These are phyloP conservation scores for Cyphomyrmex costatus DNA, from an alignment of 1,140 invertebrate genomes.

Conservation along the genomic window DNA sequence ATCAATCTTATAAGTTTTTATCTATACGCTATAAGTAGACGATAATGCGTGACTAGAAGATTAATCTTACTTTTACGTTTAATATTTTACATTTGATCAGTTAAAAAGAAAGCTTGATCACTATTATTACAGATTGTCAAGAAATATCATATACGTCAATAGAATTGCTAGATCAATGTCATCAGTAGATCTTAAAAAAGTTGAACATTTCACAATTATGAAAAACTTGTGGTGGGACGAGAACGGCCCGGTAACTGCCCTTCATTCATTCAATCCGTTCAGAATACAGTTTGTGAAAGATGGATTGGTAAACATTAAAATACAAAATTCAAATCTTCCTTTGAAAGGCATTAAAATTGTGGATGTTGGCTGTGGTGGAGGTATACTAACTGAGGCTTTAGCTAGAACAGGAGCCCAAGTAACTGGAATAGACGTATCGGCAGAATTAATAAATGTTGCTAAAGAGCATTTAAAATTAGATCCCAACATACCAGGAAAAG, in stretches of 20 bases:
- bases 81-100: background rate
- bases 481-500: constrained; percentile 78
- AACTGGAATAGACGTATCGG: constrained; percentile 94
- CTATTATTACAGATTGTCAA: background rate
- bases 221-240: constrained; percentile 88
- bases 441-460: constrained; percentile 91
- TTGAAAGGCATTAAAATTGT: constrained; percentile 90
- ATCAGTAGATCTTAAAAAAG: constrained; percentile 78
- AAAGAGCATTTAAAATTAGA: constrained; percentile 87
- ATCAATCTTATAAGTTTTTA: no score
- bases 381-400: constrained; percentile 92
- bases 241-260: constrained; percentile 55
- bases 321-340: constrained; percentile 83
- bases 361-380: constrained; percentile 97
- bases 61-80: background rate
- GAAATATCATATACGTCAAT: background rate
- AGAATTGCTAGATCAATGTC: constrained; percentile 7
- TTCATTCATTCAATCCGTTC: constrained; percentile 88
- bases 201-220: constrained; percentile 84
- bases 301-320: constrained; percentile 87
- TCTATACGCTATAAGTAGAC: no score
- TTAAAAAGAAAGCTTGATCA: background rate
- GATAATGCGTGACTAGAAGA: background rate
- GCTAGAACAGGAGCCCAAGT: constrained; percentile 93
- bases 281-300: constrained; percentile 92